Base-by-base conservation (phyloP, 92 coral and sea anemone genomes). In the Zoanthus gigantus region DNA sequence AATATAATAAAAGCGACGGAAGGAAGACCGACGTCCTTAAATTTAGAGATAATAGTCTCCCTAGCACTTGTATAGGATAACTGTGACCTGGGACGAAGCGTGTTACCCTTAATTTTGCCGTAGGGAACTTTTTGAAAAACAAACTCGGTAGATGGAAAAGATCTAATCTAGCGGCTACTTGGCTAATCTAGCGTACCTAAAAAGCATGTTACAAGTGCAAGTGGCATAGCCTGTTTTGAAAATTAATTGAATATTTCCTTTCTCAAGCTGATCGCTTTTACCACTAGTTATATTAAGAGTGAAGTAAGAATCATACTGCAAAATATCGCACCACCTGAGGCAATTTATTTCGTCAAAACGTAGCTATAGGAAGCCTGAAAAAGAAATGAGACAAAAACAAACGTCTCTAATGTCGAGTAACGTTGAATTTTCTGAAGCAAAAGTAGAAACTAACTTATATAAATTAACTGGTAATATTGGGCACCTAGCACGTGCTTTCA, bases 301-400 rank as follows among this genome's bases (percentile, higher is more conserved):
- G 56, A 75, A 75, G 61, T 46, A 75, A 32, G 54, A 5, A n/a
- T 37, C 53, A 75, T 37, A 54, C 79, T 17, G 57, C 79, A 53
- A 75, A 75, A 75, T 75, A 2, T 78, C 72, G 66, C 73, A 78
- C 83, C 72, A 78, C 5, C 83, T 46, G 42, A 78, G 71, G 46
- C 83, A 71, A 78, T 71, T 78, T 32, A 15, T 30, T 61, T 77
- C 52, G 30, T 77, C 83, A 16, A 77, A 77, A 77, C 83, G 23
- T 23, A 23, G 23, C 23, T 23, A 29, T 3, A 10, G 83, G 60
- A 77, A 78, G 13, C 83, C 58, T 28, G 71, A 69, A 50, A 77
- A 77, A 42, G 83, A 42, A 29, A 77, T 42, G 42, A 77, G 69
- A 47, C 83, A 77, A 77, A 77, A 47, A 23, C 83, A 42, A 42